Evolutionary conservation across 1,140 invertebrate genomes (phyloP), one percentile per base, ranked within the genome.

Genomic region (Lucilia sericata): DNA sequence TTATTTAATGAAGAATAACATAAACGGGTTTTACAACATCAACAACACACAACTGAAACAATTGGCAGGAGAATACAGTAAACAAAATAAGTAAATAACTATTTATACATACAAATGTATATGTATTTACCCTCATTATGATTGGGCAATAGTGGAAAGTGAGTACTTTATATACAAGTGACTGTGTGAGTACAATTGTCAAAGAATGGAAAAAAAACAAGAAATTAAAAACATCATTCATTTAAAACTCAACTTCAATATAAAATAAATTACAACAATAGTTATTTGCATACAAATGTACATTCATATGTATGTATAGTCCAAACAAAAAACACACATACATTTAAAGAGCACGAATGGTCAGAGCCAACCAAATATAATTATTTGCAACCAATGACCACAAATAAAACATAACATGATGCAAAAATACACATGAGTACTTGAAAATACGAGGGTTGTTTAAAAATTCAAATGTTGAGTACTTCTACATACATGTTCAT

Each of bases 311-410:
- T 5, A 60, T 70, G 65, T n/a, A n/a, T n/a, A n/a, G n/a, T 30
- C 3, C 25, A 30, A 30, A 30, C 25, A 30, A 30, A 30, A 30
- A 30, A 30, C 0, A n/a, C 51, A 12, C 51, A 55, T 55, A 55
- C 51, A 14, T 55, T 12, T 14, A 4, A 8, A 42, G 42, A 14
- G 51, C 51, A 55, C 13, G 13, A 14, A 55, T 55, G 51, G 12
- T 12, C 12, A 55, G 51, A 55, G 65, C 65, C 65, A 70, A 70
- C 65, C 65, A 70, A 70, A 70, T 25, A 70, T 70, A 70, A 70
- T 70, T 70, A 70, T 70, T 70, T 70, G 65, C n/a, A 70, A 70
- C 65, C 65, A 70, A 70, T 70, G 65, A 70, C 65, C 65, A 70
- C 65, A 70, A 70, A 70, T 70, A 70, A 70, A 70, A 70, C 65